These are phyloP conservation scores for Myotis pilosus DNA, from an alignment of 2,797 vertebrate genomes.

Conservation along the genomic window DNA sequence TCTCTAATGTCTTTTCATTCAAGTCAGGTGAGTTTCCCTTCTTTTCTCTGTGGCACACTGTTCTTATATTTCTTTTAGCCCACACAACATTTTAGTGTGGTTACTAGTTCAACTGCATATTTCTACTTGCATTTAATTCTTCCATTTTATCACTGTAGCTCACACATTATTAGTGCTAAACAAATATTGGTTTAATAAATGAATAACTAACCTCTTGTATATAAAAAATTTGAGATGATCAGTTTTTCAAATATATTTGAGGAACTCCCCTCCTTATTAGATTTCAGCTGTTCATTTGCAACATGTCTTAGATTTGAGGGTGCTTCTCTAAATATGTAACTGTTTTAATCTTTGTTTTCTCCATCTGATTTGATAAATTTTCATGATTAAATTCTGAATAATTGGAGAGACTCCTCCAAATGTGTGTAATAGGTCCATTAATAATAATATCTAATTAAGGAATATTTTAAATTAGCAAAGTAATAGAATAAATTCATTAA, in stretches of 20 bases:
- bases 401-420: conserved; percentile 45
- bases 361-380: conserved; percentile 43
- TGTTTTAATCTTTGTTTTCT: conserved; percentile 28
- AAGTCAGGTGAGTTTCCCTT: background rate
- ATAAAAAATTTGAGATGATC: background rate
- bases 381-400: conserved; percentile 60
- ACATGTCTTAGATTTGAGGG: conserved; percentile 25
- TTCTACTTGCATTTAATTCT: conserved; percentile 26
- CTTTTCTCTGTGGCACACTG: background rate
- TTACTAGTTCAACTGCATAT: background rate
- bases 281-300: conserved; percentile 11
- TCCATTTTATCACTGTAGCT: background rate
- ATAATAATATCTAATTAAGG: conserved; percentile 72
- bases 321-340: conserved; percentile 32
- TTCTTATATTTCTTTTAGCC: background rate
- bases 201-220: background rate
- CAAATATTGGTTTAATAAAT: conserved; percentile 15
- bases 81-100: background rate
- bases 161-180: background rate
- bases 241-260: conserved; percentile 22
- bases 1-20: background rate
- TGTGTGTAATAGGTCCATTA: conserved; percentile 62
- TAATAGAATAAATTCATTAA: conserved; percentile 74
- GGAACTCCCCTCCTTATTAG: background rate
- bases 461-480: conserved; percentile 60